Evolutionary conservation across 2,113 vertebrate species (phyloP).

Genomic region (Neogale vison): DNA sequence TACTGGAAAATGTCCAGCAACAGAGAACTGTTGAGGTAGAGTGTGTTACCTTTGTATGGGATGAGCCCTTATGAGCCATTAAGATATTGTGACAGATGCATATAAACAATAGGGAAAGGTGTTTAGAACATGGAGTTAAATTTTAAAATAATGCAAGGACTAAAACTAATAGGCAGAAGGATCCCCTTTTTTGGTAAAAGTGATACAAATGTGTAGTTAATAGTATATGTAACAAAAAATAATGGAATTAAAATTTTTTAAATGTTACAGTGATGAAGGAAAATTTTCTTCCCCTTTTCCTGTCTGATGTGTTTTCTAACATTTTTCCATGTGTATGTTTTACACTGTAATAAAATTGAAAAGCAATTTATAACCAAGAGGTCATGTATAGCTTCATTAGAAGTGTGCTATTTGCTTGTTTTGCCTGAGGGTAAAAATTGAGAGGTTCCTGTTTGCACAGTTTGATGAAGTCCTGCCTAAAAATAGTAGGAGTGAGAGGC

Average conservation of each 20-base stretch:
- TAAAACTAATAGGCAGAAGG: neutral
- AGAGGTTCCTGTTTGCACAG: neutral
- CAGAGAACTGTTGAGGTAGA: neutral
- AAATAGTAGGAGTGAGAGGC: neutral
- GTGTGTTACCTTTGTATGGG: neutral
- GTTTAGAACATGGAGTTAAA: neutral
- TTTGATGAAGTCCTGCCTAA: neutral
- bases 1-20: neutral
- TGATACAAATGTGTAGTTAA: neutral
- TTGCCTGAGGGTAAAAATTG: neutral
- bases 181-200: conserved; percentile 2
- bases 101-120: neutral
- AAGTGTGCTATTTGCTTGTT: neutral
- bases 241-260: neutral
- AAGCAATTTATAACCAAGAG: neutral
- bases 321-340: neutral
- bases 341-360: neutral
- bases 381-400: neutral
- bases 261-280: neutral
- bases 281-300: neutral
- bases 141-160: neutral
- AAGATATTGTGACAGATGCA: neutral
- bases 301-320: neutral
- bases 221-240: neutral
- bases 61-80: neutral